phyloP scores from a whole-genome alignment of 2,113 vertebrate species.

The Gymnogyps californianus region DNA sequence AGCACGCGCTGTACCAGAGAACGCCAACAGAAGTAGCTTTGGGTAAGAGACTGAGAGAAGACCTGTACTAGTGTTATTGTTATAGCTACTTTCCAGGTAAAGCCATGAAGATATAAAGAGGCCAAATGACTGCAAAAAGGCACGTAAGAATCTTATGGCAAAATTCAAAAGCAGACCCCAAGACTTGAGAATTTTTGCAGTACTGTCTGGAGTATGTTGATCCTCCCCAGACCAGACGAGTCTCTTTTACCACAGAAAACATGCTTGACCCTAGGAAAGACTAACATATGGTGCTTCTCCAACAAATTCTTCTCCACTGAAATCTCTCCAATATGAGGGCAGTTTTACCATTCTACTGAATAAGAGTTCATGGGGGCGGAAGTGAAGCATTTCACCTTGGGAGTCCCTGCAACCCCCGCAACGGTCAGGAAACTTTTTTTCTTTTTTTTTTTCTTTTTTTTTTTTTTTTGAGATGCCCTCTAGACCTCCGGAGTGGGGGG shows the following conservation, averaged over 20 bases:
- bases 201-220: not conserved
- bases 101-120: not conserved
- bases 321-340: not conserved
- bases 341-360: not conserved
- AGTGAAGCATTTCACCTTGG: not conserved
- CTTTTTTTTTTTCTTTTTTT: too few species aligned
- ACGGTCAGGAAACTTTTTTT: not conserved
- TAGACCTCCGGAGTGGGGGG: not conserved
- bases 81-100: not conserved
- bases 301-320: not conserved
- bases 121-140: not conserved
- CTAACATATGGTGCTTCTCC: not conserved
- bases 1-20: not conserved
- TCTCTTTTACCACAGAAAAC: not conserved
- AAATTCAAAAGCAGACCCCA: not conserved
- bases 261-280: not conserved
- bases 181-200: not conserved
- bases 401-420: not conserved
- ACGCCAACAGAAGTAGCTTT: not conserved
- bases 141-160: not conserved
- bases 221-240: not conserved
- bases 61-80: not conserved
- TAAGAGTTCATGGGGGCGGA: not conserved
- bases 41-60: not conserved
- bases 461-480: not conserved